Base-by-base conservation (phyloP, 35 echinoderm and acorn worm genomes). In the Anneissia japonica region DNA sequence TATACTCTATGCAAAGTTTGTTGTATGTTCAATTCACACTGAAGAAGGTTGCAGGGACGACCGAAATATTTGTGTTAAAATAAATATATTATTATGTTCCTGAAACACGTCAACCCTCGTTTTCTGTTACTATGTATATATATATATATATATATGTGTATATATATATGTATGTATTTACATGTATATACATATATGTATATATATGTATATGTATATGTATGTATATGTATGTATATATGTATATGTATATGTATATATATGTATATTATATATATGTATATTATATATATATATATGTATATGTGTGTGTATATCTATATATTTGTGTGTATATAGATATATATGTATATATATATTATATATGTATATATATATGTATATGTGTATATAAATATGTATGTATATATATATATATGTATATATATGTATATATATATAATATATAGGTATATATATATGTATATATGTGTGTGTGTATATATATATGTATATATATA, bases 341-440 rank as follows among this genome's bases (percentile, higher is more conserved):
- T 77, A 77, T 31, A 77, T 33, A 77, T 16, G 31, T 31, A 77
- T 77, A 31, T 31, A 31, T 31, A 28, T 31, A 31, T n/a, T 31
- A 31, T 31, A 77, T 31, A 77, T 31, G 31, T 31, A 77, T 31
- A 77, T 31, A 77, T 31, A 77, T 12, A 77, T 31, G 31, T 64
- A 77, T 77, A 77, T 77, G 31, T 77, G 31, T 77, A 77, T 77
- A 14, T 77, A 77, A 16, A 16, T 16, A 31, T 77, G 32, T 77
- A 12, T 31, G 9, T 16, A 12, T 31, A 77, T 31, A 12, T 16
- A 12, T 31, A 77, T 16, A 12, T 77, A 12, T 77, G 31, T 77
- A 77, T 77, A 77, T 31, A 77, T 77, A 31, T 77, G 31, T 77
- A 31, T 77, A 77, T 77, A 31, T 77, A 77, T 31, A 31, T 77